Evolutionary conservation across 2,888 invertebrate genomes (phyloP).

Genomic region (Andrena flavipes): DNA sequence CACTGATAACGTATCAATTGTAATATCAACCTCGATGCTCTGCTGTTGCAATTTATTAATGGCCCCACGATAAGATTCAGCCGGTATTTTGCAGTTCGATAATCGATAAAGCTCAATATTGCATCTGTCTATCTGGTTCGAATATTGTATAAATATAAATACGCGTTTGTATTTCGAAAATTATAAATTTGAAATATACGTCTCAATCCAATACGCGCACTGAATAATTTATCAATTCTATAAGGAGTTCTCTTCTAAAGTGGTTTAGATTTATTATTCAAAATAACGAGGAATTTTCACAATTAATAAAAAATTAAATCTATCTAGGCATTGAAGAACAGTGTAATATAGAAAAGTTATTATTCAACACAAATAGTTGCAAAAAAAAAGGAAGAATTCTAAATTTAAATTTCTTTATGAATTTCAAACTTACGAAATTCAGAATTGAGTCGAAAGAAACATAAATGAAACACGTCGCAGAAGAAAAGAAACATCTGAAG

Average conservation of each 20-base stretch:
- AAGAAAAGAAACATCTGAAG: not conserved
- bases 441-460: not conserved
- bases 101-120: conserved; percentile 17
- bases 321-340: too few relatives aligned
- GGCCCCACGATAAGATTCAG: conserved; percentile 1
- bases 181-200: not conserved
- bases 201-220: not conserved
- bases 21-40: conserved; percentile 10
- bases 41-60: conserved; percentile 32
- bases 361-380: too few relatives aligned
- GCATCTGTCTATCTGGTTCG: not conserved
- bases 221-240: not conserved
- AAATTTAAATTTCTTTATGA: too few relatives aligned
- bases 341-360: too few relatives aligned
- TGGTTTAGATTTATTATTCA: too few relatives aligned
- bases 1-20: conserved; percentile 35
- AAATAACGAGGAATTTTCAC: too few relatives aligned
- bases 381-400: too few relatives aligned
- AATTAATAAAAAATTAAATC: too few relatives aligned
- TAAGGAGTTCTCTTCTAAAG: not conserved
- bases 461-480: not conserved
- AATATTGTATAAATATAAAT: not conserved
- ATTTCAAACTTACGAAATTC: too few relatives aligned
- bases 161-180: not conserved
- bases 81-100: conserved; percentile 6